phyloP scores from a whole-genome alignment of 1,140 invertebrate genomes.

The Neodiprion lecontei region DNA sequence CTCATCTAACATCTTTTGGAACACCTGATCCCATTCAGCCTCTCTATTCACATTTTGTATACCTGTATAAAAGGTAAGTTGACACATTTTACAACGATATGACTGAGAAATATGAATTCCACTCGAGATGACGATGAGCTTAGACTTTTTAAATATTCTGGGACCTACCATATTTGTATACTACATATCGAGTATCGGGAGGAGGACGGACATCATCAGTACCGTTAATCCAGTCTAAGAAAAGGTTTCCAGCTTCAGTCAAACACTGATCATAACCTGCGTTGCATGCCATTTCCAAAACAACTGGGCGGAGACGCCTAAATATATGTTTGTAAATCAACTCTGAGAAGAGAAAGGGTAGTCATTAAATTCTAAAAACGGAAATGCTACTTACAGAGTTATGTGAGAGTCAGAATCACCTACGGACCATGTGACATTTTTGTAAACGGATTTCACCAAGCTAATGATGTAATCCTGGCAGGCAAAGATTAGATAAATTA shows the following conservation, averaged over 20 bases:
- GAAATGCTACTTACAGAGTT: constrained; percentile 61
- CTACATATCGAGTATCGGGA: constrained; percentile 72
- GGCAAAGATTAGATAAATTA: neutral
- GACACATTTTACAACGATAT: neutral
- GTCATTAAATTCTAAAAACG: constrained; percentile 22
- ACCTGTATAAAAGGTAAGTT: constrained; percentile 44
- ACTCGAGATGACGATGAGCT: no score
- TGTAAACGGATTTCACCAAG: constrained; percentile 60
- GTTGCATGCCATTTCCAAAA: constrained; percentile 68
- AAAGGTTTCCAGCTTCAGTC: constrained; percentile 64
- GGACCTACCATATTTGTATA: constrained; percentile 73
- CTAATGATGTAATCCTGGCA: constrained; percentile 60
- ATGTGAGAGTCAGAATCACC: constrained; percentile 61
- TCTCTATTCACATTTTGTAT: constrained; percentile 57
- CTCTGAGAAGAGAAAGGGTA: constrained; percentile 28
- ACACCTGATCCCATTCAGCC: constrained; percentile 77
- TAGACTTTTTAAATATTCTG: neutral
- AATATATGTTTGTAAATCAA: constrained; percentile 29
- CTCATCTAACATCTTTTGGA: constrained; percentile 75
- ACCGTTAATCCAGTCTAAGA: constrained; percentile 66
- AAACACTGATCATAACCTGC: constrained; percentile 66
- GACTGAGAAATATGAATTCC: constrained; percentile 13
- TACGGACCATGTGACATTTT: constrained; percentile 67
- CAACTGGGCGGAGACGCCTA: constrained; percentile 64
- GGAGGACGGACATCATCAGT: constrained; percentile 54